A percentile compares a stretch with the other conserved stretches of the same genome.
phyloP scores from a whole-genome alignment of 2,888 invertebrate genomes.

The Geophilus truncorum region DNA sequence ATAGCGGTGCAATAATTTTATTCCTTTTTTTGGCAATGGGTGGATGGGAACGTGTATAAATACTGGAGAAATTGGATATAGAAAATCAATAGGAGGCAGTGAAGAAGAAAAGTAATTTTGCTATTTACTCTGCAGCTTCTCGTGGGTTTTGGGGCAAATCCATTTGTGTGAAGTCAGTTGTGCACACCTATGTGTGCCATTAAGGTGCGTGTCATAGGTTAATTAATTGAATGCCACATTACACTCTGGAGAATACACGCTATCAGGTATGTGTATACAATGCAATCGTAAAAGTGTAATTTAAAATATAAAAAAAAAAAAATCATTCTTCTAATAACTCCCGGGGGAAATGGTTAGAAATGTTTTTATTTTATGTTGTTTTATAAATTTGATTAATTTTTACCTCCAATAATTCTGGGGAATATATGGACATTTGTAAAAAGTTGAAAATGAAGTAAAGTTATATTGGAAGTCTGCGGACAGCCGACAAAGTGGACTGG shows the following conservation, averaged over 20 bases:
- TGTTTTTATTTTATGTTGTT: no score
- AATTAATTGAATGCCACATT: conserved; percentile 25
- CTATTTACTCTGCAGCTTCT: conserved; percentile 25
- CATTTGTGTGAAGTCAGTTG: conserved; percentile 27
- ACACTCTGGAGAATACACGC: not conserved
- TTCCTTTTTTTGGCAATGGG: not conserved
- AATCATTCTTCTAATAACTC: no score
- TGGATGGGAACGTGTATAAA: not conserved
- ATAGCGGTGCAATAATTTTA: not conserved
- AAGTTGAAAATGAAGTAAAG: not conserved
- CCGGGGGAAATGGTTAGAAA: not conserved
- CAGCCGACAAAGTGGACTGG: not conserved
- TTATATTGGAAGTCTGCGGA: not conserved
- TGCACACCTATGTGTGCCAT: conserved; percentile 27
- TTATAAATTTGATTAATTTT: no score
- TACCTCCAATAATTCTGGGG: no score
- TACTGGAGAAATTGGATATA: conserved; percentile 14
- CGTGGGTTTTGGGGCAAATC: conserved; percentile 27
- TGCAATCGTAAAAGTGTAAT: not conserved
- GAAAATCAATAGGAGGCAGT: conserved; percentile 23
- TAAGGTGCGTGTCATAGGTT: conserved; percentile 21
- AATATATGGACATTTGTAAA: no score
- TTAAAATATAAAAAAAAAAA: not conserved
- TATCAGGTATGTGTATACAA: conserved; percentile 4
- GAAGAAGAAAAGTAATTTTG: conserved; percentile 27